Evolutionary conservation across 2,888 invertebrate species (phyloP), one percentile per base, ranked within the genome.

Genomic region (Yponomeuta sedellus): DNA sequence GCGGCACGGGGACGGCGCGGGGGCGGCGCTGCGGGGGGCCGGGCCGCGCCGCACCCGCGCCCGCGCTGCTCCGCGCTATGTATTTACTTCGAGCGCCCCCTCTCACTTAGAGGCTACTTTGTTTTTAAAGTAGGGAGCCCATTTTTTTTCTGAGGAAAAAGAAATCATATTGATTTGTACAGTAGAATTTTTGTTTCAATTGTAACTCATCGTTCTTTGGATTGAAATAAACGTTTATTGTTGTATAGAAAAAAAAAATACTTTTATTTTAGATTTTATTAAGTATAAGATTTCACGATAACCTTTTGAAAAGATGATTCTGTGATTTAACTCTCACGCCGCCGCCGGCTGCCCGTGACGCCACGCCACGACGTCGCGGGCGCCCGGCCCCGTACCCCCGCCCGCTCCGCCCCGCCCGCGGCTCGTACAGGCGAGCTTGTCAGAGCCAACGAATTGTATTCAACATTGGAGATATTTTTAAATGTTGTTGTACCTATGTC

Each of bases 151-250:
- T 80, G 85, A 82, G 83, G 83, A 81, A 81, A 83, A 81, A 84
- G 81, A 81, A 86, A 85, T 86, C 84, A 86, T 84, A 83, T 82
- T 85, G 77, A 85, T 81, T 76, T 82, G 80, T 86, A 84, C 78
- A 78, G 84, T 88, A 86, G 87, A 83, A 83, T 83, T 88, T 52
- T 85, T 80, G 81, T 84, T 87, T 65, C 86, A 82, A 84, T 76
- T 84, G 83, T 86, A 81, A 88, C 86, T 86, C 85, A 86, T 86
- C 88, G 88, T 90, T 87, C 88, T 87, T 83, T 88, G 89, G 86
- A 89, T 87, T 89, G 85, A 89, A 89, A 89, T 90, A 89, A 89
- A 90, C 80, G 86, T 88, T 88, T 85, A 85, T 85, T 89, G 88
- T 88, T 89, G 88, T 89, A 89, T 82, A 81, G 56, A 59, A 65